Percentiles rank a stretch among this genome's conserved stretches.
Conservation (phyloP, 2,797 vertebrate species). For the Chaetodon trifasciatus region DNA sequence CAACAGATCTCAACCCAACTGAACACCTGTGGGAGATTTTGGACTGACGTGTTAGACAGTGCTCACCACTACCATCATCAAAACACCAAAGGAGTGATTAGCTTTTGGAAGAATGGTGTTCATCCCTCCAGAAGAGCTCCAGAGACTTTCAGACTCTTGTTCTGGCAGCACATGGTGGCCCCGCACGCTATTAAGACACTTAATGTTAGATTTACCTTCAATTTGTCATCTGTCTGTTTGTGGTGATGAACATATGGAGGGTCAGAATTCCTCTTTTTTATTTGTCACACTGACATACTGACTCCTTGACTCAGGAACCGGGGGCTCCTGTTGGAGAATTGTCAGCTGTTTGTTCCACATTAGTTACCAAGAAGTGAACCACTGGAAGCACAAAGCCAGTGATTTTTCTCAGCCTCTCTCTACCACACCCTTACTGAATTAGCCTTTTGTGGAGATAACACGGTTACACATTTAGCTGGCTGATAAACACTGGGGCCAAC, state of each 20-base stretch:
- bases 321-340: slow-evolving; percentile 9
- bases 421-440: slow-evolving; percentile 53
- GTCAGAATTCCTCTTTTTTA: slow-evolving; percentile 24
- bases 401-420: slow-evolving; percentile 51
- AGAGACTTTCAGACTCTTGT: too few relatives aligned
- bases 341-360: slow-evolving; percentile 42
- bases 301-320: slow-evolving; percentile 34
- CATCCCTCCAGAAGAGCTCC: too few relatives aligned
- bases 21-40: background rate
- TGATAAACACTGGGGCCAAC: slow-evolving; percentile 64
- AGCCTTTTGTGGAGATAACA: slow-evolving; percentile 65
- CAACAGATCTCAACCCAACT: background rate
- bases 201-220: background rate
- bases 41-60: too few relatives aligned
- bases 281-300: slow-evolving; percentile 61
- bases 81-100: background rate
- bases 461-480: slow-evolving; percentile 62
- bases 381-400: slow-evolving; percentile 46
- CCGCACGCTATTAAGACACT: background rate
- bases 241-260: slow-evolving; percentile 17
- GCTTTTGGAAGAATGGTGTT: background rate
- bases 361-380: slow-evolving; percentile 37
- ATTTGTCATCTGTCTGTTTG: background rate
- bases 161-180: too few relatives aligned
- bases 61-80: too few relatives aligned